Evolutionary conservation across 2,797 vertebrate species (phyloP).

Genomic region (Sphenodon punctatus): DNA sequence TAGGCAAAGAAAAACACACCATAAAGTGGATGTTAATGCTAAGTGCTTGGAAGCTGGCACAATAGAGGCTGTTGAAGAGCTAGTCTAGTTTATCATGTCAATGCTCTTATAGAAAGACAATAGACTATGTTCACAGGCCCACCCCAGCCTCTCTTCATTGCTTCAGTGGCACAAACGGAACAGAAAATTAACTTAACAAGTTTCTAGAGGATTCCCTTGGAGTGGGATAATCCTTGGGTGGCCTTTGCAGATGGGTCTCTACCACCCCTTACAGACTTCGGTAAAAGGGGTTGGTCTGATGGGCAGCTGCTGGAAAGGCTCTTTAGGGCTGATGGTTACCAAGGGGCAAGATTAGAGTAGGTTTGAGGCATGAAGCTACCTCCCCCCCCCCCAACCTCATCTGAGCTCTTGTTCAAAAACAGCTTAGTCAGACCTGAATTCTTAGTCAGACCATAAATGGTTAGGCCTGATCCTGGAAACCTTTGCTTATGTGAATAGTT

Average conservation of each 20-base stretch:
- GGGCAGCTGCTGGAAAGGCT: not conserved
- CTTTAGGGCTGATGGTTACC: not conserved
- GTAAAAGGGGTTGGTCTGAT: not conserved
- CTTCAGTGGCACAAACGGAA: not conserved
- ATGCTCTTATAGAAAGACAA: not conserved
- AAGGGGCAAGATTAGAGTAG: not conserved
- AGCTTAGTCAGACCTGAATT: not conserved
- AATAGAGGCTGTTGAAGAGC: not conserved
- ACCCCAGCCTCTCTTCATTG: not conserved
- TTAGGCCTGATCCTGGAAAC: not conserved
- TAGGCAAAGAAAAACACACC: not conserved
- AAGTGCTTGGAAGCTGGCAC: not conserved
- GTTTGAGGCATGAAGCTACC: not conserved
- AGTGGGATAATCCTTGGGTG: not conserved
- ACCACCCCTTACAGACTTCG: not conserved
- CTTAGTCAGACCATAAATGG: no score
- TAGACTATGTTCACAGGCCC: not conserved
- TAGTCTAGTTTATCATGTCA: not conserved
- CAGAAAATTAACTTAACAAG: not conserved
- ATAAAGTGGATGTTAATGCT: not conserved
- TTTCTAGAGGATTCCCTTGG: not conserved
- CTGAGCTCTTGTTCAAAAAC: not conserved
- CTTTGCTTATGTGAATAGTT: conserved; percentile 2
- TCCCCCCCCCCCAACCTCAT: not conserved
- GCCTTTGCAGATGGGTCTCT: not conserved